Evolutionary conservation across 2,113 vertebrate species (phyloP), one percentile per base, ranked within the genome.

Genomic region (Pogonocichla stellata): DNA sequence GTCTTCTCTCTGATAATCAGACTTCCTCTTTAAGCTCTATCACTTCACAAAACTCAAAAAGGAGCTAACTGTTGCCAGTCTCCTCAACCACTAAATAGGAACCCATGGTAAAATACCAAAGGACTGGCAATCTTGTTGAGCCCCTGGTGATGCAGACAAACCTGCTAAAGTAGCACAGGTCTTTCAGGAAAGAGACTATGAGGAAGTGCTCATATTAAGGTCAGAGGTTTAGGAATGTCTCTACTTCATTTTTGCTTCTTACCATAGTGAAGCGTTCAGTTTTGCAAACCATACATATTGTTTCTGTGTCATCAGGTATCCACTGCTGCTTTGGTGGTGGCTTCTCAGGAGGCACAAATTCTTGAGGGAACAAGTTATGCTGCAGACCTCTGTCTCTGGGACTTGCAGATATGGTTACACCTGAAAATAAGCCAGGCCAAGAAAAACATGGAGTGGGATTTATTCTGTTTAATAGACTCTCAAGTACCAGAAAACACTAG

Each of bases 191-290:
- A 64, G 19, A 56, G 69, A 47, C 25, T 6, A 18, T 15, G 6
- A 87, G 33, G 22, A 88, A 78, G 33, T 18, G 34, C 14, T 82
- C 23, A 18, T 26, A 65, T 31, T 56, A 94, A 75, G n/a, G 38
- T 40, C 57, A 80, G 10, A 19, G 62, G 24, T 84, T 20, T 47
- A 77, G 25, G 8, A 88, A 70, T 7, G 23, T 12, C 53, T 50
- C 25, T 22, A 34, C 26, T 51, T 62, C 1, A 2, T 5, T 87
- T 53, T 51, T 28, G 19, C 26, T 40, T 51, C 99, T 98, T 96
- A 99, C 99, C 99, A 99, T 99, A 61, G 99, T 99, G 91, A 99
- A 99, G 58, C 97, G 98, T 93, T 99, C 99, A 2, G 98, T 98
- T 94, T 96, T 97, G 97, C 99, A 99, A 86, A 99, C 98, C 99